Evolutionary conservation across 2,797 vertebrate species (phyloP), one percentile per base, ranked within the genome.

Genomic region (Anabas testudineus): DNA sequence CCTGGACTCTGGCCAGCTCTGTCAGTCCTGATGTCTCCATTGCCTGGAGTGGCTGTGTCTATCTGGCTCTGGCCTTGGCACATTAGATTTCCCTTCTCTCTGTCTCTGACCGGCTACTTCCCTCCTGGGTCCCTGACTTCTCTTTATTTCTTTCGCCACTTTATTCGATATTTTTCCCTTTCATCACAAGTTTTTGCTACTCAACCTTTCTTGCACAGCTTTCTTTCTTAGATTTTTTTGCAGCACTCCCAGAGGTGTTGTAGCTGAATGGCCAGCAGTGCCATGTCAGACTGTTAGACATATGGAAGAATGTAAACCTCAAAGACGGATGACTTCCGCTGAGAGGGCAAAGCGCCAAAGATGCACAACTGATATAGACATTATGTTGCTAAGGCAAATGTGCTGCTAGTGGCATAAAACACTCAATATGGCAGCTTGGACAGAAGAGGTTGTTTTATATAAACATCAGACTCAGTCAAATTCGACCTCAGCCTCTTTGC

Each of bases 11-110:
- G 52, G 90, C 88, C 90, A 90, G 83, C 26, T 37, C 83, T 89
- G 88, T 91, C 90, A 88, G 63, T 74, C 47, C 41, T 78, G 88
- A 93, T 90, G 89, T 90, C 90, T 92, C 81, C 76, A 88, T 89
- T 53, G 83, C 82, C 78, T 71, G 71, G 66, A 85, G 84, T 84
- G 76, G 47, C 62, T 80, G 67, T 64, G 73, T 81, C 83, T 74
- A 53, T 83, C 81, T 71, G 53, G 55, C 74, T 76, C 30, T 57
- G 65, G 67, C 79, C 42, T 72, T 68, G 75, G 65, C 12, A 19
- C 71, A 48, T 84, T 70, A 69, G 9, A 78, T 69, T 80, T 63
- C 71, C 34, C 80, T 51, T 55, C 57, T 58, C 15, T 64, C n/a
- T 71, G 41, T 56, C 56, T 67, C 49, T 45, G 53, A 67, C 68